phyloP scores from a whole-genome alignment of 1,140 invertebrate genomes.

The Tetraneura akinire region DNA sequence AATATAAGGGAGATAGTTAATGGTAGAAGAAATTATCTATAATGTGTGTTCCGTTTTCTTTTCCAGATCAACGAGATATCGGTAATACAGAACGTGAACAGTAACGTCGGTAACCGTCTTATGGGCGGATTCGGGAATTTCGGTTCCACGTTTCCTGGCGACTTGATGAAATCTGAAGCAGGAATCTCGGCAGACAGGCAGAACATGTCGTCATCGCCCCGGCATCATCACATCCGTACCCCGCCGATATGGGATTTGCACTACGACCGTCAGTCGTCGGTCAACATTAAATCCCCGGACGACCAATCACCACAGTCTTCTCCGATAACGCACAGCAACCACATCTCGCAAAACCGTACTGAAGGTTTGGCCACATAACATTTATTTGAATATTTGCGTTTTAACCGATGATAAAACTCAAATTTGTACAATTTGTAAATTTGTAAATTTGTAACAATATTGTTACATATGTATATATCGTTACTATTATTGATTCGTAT shows the following conservation, averaged over 20 bases:
- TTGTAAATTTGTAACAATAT: no score
- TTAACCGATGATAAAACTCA: conserved; percentile 37
- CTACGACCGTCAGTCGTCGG: conserved; percentile 55
- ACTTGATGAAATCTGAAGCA: conserved; percentile 45
- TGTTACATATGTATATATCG: background rate
- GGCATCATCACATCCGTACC: conserved; percentile 52
- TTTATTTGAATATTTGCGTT: conserved; percentile 46
- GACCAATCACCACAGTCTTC: conserved; percentile 28
- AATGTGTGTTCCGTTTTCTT: no score
- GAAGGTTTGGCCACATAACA: conserved; percentile 62
- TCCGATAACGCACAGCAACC: conserved; percentile 15
- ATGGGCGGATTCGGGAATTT: conserved; percentile 43
- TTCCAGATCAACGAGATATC: conserved; percentile 69
- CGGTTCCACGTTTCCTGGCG: background rate
- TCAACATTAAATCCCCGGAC: conserved; percentile 33
- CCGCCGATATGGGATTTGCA: conserved; percentile 57
- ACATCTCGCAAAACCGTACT: conserved; percentile 56
- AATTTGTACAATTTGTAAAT: background rate
- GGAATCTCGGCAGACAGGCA: conserved; percentile 49
- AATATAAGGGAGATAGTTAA: no score
- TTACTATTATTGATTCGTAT: background rate
- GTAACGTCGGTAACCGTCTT: conserved; percentile 59
- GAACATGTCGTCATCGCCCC: conserved; percentile 33
- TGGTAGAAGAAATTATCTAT: no score
- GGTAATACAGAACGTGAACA: conserved; percentile 62